Conservation (phyloP, 2,888 invertebrate species). For the Frankliniella fusca region DNA sequence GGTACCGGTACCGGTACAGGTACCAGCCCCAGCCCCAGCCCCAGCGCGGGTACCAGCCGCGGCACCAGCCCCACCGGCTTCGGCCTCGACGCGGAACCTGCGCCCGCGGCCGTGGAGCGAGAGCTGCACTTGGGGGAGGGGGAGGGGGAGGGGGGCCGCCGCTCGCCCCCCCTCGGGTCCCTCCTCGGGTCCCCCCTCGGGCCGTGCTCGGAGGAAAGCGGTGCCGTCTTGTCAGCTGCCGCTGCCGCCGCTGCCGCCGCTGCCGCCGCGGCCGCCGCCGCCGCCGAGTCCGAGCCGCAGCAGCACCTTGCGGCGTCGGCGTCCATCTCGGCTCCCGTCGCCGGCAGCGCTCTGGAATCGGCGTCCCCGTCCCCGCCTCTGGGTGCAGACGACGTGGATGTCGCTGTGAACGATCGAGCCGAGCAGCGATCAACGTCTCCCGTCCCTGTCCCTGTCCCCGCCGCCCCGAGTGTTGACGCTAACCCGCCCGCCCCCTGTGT, state of each 20-base stretch:
- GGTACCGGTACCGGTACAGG: constrained; percentile 35
- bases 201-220: constrained; percentile 27
- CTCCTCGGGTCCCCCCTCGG: constrained; percentile 23
- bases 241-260: constrained; percentile 22
- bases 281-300: background rate
- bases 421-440: background rate
- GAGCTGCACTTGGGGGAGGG: background rate
- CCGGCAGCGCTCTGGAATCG: background rate
- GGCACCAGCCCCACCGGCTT: background rate
- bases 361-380: constrained; percentile 1
- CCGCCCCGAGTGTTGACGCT: background rate
- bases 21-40: background rate
- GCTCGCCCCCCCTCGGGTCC: constrained; percentile 24
- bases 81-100: background rate
- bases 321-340: background rate
- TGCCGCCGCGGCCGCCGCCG: constrained; percentile 25
- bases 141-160: constrained; percentile 8
- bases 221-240: constrained; percentile 28
- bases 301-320: background rate
- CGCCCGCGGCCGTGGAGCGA: background rate
- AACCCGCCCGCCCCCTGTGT: background rate
- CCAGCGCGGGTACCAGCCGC: background rate
- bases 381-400: constrained; percentile 26
- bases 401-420: background rate
- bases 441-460: background rate